Evolutionary conservation across 2,797 vertebrate genomes (phyloP).

Genomic region (Ciconia nigra): DNA sequence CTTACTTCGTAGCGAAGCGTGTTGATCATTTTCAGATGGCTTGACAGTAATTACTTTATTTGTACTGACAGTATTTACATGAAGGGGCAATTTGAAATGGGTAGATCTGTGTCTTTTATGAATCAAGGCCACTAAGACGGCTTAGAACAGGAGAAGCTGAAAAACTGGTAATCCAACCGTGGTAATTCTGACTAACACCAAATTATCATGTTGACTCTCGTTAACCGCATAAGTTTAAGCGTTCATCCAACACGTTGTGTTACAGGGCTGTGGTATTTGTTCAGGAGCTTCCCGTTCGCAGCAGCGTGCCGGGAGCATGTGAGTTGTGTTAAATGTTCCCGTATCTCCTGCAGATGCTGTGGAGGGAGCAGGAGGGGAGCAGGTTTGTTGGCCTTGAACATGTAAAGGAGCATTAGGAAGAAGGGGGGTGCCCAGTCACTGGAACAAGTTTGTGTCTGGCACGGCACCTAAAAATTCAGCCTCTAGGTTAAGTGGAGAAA

Average conservation of each 20-base stretch:
- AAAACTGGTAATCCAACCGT: background rate
- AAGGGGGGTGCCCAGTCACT: background rate
- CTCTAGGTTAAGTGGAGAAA: slow-evolving; percentile 69
- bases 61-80: slow-evolving; percentile 50
- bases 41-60: slow-evolving; percentile 40
- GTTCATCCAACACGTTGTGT: background rate
- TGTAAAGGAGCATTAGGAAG: background rate
- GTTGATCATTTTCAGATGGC: slow-evolving; percentile 54
- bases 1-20: background rate
- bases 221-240: background rate
- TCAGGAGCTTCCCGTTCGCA: background rate
- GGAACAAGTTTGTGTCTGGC: slow-evolving; percentile 44
- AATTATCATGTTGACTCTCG: background rate
- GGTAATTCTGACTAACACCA: slow-evolving; percentile 25
- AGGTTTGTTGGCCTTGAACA: background rate
- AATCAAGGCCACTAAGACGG: background rate
- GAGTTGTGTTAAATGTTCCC: background rate
- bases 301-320: background rate
- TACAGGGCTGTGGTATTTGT: background rate
- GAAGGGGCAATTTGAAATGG: slow-evolving; percentile 29
- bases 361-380: background rate
- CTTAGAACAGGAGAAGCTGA: slow-evolving; percentile 27
- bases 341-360: background rate
- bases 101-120: background rate
- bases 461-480: slow-evolving; percentile 59